Conservation (phyloP, 1,140 invertebrate species). For the Melanaphis sacchari region DNA sequence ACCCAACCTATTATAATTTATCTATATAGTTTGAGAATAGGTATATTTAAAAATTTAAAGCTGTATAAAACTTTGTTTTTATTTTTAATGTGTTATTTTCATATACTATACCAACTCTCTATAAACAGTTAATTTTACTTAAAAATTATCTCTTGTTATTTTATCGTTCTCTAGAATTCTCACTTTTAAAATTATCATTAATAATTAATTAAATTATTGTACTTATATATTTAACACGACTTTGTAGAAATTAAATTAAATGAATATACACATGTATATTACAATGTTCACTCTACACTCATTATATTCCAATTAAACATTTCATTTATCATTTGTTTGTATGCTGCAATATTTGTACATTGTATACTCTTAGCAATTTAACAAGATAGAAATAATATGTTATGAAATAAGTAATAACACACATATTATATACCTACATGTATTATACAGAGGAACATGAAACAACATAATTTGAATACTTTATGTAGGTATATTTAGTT, state of each 20-base stretch:
- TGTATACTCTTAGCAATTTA: not conserved
- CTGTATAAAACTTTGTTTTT: not conserved
- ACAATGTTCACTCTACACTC: not conserved
- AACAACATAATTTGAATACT: not conserved
- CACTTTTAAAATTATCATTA: conserved; percentile 15
- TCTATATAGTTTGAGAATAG: not conserved
- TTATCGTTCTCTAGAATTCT: not conserved
- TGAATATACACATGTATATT: not conserved
- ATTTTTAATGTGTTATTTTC: not conserved
- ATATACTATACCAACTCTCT: not conserved
- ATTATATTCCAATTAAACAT: conserved; percentile 15
- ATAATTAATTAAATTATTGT: conserved; percentile 15
- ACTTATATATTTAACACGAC: not conserved
- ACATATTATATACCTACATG: not conserved
- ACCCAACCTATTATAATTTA: not conserved
- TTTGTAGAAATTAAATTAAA: not conserved
- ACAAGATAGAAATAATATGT: conserved; percentile 7
- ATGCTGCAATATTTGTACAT: not conserved
- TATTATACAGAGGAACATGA: not conserved
- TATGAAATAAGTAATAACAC: not conserved
- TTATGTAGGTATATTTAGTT: not conserved
- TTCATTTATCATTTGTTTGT: conserved; percentile 7
- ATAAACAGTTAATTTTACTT: not conserved
- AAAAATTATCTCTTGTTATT: not conserved
- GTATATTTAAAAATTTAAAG: not conserved